These are phyloP conservation scores for Atta texana DNA, from an alignment of 1,140 invertebrate genomes.

Conservation along the genomic window DNA sequence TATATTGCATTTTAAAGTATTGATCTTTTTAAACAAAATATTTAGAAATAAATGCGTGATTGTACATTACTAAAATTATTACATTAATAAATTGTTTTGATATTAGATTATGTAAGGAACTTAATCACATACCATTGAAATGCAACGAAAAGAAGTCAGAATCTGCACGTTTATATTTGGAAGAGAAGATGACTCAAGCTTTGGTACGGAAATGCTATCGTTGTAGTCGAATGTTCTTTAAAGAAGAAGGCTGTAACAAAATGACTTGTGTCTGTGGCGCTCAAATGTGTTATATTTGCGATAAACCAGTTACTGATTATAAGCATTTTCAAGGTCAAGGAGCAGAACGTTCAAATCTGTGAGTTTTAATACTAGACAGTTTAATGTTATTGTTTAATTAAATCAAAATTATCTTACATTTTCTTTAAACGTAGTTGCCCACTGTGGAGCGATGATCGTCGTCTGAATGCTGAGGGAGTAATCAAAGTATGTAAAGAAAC, in stretches of 20 bases:
- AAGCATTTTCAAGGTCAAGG: constrained; percentile 87
- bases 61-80: constrained; percentile 1
- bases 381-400: neutral
- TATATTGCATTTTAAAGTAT: neutral
- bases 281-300: constrained; percentile 90
- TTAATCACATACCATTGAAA: constrained; percentile 88
- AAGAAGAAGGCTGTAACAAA: constrained; percentile 90
- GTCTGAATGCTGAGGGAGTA: constrained; percentile 84
- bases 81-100: constrained; percentile 53
- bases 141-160: constrained; percentile 89
- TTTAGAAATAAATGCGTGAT: neutral
- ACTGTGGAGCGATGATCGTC: constrained; percentile 77
- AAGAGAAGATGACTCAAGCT: constrained; percentile 90
- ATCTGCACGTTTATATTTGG: constrained; percentile 87
- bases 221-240: constrained; percentile 88
- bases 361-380: constrained; percentile 41
- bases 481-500: constrained; percentile 82
- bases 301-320: constrained; percentile 87
- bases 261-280: constrained; percentile 90
- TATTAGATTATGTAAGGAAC: constrained; percentile 87
- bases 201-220: constrained; percentile 88
- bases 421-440: constrained; percentile 76
- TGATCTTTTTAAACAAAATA: neutral
- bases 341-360: constrained; percentile 68
- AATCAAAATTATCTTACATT: constrained; percentile 12